Conservation (phyloP, 2,888 invertebrate species). For the Pantelozetes paolii region DNA sequence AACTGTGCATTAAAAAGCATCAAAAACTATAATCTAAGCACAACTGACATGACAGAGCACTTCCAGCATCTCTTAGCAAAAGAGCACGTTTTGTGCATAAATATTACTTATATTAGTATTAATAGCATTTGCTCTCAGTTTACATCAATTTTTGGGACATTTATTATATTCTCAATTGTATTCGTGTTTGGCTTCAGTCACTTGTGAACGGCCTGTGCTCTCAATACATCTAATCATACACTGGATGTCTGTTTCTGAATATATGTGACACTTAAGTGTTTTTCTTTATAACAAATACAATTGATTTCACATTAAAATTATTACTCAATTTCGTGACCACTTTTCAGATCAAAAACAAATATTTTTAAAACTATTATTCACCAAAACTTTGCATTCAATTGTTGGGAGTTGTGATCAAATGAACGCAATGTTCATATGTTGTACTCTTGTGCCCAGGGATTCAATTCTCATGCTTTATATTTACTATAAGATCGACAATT, state of each 20-base stretch:
- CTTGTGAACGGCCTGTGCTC: too few species aligned
- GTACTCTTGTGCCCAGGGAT: too few species aligned
- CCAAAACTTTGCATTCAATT: not conserved
- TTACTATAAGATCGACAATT: too few species aligned
- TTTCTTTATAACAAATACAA: not conserved
- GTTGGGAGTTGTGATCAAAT: not conserved
- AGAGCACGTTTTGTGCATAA: constrained; percentile 12
- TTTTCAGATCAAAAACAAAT: not conserved
- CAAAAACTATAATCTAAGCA: too few species aligned
- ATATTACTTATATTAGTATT: not conserved
- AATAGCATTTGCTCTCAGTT: too few species aligned
- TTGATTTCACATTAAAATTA: constrained; percentile 8
- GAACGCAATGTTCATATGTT: too few species aligned
- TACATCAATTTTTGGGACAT: too few species aligned
- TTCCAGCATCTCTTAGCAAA: not conserved
- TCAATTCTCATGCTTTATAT: too few species aligned
- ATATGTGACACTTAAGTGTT: not conserved
- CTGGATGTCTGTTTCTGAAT: not conserved
- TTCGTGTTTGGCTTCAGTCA: too few species aligned
- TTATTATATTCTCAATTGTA: too few species aligned
- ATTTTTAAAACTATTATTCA: not conserved
- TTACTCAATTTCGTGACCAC: constrained; percentile 33
- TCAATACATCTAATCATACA: too few species aligned
- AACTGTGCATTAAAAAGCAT: not conserved
- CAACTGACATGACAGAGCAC: constrained; percentile 2